Base-by-base conservation (phyloP, 2,888 invertebrate species). In the Calephelis perditalis region DNA sequence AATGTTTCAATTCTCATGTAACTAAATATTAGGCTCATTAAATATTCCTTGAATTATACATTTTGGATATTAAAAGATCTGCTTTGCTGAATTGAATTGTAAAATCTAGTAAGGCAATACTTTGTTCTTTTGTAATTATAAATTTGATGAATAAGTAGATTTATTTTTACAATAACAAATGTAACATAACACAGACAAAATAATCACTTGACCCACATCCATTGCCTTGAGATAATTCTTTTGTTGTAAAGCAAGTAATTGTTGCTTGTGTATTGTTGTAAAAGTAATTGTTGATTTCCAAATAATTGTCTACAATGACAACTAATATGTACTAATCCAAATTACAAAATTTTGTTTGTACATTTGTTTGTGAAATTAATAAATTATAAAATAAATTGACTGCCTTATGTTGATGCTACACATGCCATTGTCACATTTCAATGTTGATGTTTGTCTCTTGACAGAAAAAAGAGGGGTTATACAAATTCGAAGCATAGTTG, bases 171-270 rank as follows among this genome's bases (percentile, higher is more conserved):
- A 10, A 49, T 7, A 49, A 35, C 47, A 49, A 49, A 49, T 52
- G 49, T 35, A 8, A 10, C 35, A 52, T 15, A 15, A 26, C 35
- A 71, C 68, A 71, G 67, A 74, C 75, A 78, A 78, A 40, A 76
- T 73, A 76, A 71, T 71, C 57, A 70, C 73, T 74, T 78, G 77
- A 77, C 79, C 79, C 72, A 78, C 73, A 77, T 79, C 66, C 49
- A 62, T 61, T 67, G 69, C 71, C 73, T 77, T 79, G 73, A 63
- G 62, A 65, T 72, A 49, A 49, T 49, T 49, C 49, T 73, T 71
- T 72, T 73, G 36, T 62, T 49, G 49, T 59, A 62, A 62, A 62
- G 44, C 58, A 56, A 59, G 49, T 11, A 4, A 49, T 49, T 49
- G 49, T 49, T 49, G 9, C 49, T 15, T 26, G 49, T 15, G 40